Base-by-base conservation (phyloP, 2,888 invertebrate genomes). In the Cremastinae sp. region DNA sequence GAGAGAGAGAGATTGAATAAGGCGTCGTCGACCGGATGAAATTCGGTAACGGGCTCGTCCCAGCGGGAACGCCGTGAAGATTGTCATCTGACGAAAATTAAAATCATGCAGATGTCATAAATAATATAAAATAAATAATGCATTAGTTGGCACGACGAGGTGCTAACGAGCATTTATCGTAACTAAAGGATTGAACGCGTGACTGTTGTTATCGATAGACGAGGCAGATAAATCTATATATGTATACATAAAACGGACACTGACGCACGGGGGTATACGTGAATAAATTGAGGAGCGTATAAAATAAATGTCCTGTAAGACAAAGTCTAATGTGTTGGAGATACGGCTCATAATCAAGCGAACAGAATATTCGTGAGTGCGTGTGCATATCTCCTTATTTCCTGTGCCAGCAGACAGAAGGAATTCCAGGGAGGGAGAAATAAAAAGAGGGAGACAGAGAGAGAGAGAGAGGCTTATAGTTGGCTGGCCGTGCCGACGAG, bases 101-200 rank as follows among this genome's bases (percentile, higher is more conserved):
- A 47, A n/a, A 47, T 47, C 61, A 12, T 49, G 38, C 14, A 43
- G 8, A 2, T 2, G 20, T 38, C 38, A 14, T 59, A 59, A 69
- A 69, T 49, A 16, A 38, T 64, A 51, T 41, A 41, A 53, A 58
- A 49, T 69, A 41, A 69, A 74, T 74, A 74, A 74, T 74, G 38
- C 61, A 74, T 69, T 16, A 53, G 53, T 58, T 51, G 45, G 58
- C 58, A 41, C 64, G 59, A 47, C 53, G 73, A 76, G 73, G 68
- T 73, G 76, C 76, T 73, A 76, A 76, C 73, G 75, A 68, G 72
- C 75, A 58, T 76, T 76, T 69, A 73, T 73, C 59, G 68, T 59
- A 58, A 45, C 64, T 43, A 54, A 58, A 62, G 64, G 73, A 76
- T 73, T 65, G 36, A 76, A 64, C 56, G 68, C 68, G 68, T 69